Base-by-base conservation (phyloP, 2,888 invertebrate genomes). In the Drosophila demipolita region DNA sequence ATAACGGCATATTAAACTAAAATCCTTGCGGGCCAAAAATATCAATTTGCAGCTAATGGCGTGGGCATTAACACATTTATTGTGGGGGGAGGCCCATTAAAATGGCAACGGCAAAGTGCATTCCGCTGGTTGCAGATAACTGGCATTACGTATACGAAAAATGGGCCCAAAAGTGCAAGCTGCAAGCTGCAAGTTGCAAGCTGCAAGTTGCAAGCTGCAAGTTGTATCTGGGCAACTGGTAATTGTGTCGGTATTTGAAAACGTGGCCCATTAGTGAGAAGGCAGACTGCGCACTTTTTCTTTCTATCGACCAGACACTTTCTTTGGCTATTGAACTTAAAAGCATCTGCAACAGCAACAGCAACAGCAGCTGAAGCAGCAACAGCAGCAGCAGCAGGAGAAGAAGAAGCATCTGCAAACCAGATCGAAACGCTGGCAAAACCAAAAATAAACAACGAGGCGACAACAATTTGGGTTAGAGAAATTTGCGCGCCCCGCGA, bases 271-370 rank as follows among this genome's bases (percentile, higher is more conserved):
- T 75, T 80, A 70, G 75, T 64, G 53, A 68, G 38, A 26, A 23
- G 36, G 38, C 40, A 60, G 55, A 48, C 65, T 75, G 78, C 87
- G 72, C 89, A 87, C 86, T 87, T 89, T 87, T 87, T 87, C 86
- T 87, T 87, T 87, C 86, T 78, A 85, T 76, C 57, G 68, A 52
- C 75, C 78, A 66, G 89, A 75, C 85, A 87, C 86, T 87, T 87
- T 87, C 86, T 87, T 89, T 87, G 87, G 89, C 86, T 87, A 87
- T 87, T 87, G 87, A 87, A 87, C 89, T 81, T 81, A 79, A 85
- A 87, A 86, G 71, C 73, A 81, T 75, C 72, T 65, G 82, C 82
- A 78, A 54, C 64, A 42, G 64, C 32, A 35, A 23, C 53, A 63
- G 45, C 64, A 42, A 61, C 32, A 36, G 36, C 57, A 52, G 26